These are phyloP conservation scores for Gnathonemus longibarbis DNA, from an alignment of 2,113 vertebrate species.

Conservation along the genomic window DNA sequence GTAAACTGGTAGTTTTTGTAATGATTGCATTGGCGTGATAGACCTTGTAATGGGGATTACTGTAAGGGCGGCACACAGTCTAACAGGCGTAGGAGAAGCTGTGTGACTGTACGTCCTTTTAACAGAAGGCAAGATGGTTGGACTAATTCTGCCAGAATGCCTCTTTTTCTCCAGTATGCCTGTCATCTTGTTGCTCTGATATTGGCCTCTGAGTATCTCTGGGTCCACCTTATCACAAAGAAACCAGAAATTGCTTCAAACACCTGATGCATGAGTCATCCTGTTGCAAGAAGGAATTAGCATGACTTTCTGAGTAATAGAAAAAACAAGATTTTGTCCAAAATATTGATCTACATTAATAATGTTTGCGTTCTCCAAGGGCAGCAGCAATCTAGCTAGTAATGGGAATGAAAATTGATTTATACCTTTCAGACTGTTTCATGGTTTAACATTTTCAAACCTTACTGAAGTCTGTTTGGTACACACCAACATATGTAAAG, in stretches of 20 bases:
- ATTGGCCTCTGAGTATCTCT: neutral
- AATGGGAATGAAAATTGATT: neutral
- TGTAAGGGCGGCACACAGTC: neutral
- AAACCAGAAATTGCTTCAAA: neutral
- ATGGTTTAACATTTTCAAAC: neutral
- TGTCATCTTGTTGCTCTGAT: neutral
- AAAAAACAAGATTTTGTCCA: neutral
- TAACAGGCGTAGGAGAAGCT: neutral
- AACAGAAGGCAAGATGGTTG: neutral
- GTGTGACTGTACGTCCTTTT: neutral
- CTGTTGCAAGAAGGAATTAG: neutral
- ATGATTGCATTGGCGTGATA: neutral
- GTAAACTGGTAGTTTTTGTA: neutral
- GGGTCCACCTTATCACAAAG: neutral
- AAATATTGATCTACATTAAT: neutral
- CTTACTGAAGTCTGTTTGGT: neutral
- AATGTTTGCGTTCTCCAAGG: neutral
- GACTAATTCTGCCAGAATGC: neutral
- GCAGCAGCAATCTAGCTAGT: neutral
- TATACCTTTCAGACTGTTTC: neutral
- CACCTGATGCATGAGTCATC: neutral
- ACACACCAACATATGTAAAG: neutral
- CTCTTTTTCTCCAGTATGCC: neutral
- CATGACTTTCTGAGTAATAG: neutral
- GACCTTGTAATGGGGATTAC: neutral